Evolutionary conservation across 2,888 invertebrate species (phyloP), one percentile per base, ranked within the genome.

Genomic region (Stramonita haemastoma): DNA sequence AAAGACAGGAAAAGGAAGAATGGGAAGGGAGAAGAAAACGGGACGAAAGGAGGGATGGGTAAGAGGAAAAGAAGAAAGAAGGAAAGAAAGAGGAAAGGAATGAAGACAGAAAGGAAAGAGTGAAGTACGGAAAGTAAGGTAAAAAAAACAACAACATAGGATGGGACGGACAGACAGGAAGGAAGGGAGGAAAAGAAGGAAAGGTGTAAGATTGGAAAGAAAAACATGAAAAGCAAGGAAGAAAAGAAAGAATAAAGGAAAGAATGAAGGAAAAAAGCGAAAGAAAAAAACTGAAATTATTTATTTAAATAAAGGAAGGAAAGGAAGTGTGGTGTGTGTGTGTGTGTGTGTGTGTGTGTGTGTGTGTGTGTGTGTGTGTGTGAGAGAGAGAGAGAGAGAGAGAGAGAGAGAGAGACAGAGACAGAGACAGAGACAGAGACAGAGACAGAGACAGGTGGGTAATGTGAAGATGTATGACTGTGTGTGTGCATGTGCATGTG

Each of bases 401-500:
- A n/a, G n/a, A n/a, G n/a, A n/a, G n/a, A n/a, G n/a, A n/a, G n/a
- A n/a, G n/a, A n/a, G n/a, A n/a, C n/a, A n/a, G n/a, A n/a, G n/a
- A n/a, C n/a, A n/a, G n/a, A n/a, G n/a, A n/a, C n/a, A n/a, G n/a
- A n/a, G n/a, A n/a, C n/a, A n/a, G n/a, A n/a, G n/a, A n/a, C n/a
- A n/a, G n/a, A n/a, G n/a, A n/a, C n/a, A n/a, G n/a, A n/a, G n/a
- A n/a, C n/a, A n/a, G n/a, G n/a, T n/a, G n/a, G n/a, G n/a, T n/a
- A n/a, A n/a, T n/a, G n/a, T n/a, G n/a, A n/a, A n/a, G n/a, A n/a
- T 73, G 73, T 81, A 0, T 34, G 79, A 34, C 17, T 79, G 79
- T 79, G 79, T 79, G 29, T 79, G 79, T 79, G 70, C 26, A 26
- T 70, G 70, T 70, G 70, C 26, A 26, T 70, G 70, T n/a, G 85